Conservation (phyloP, 64 coral and sea anemone genomes). For the Trachythela sp. region DNA sequence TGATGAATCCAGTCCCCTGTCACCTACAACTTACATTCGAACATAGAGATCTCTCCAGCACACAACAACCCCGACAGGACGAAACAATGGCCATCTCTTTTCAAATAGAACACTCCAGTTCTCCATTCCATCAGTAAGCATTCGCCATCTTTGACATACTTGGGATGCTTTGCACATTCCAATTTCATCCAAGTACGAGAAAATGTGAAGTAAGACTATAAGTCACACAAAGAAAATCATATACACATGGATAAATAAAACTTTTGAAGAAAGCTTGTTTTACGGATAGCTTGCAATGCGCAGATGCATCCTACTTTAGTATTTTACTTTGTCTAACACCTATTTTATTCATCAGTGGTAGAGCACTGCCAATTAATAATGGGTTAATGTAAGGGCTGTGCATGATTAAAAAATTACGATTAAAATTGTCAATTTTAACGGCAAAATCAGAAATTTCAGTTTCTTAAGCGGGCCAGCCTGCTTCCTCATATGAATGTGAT, state of each 20-base stretch:
- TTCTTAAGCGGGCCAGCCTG: too few relatives aligned
- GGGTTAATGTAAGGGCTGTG: too few relatives aligned
- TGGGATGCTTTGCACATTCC: constrained; percentile 55
- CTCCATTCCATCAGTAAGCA: constrained; percentile 20
- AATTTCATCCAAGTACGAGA: constrained; percentile 69
- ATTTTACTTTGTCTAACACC: too few relatives aligned
- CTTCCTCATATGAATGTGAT: too few relatives aligned
- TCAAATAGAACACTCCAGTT: constrained; percentile 50
- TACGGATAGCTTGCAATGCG: neutral
- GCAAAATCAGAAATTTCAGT: too few relatives aligned
- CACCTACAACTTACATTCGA: constrained; percentile 43
- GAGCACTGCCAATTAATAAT: too few relatives aligned
- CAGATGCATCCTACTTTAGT: too few relatives aligned
- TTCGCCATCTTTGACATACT: constrained; percentile 56
- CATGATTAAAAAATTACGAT: too few relatives aligned
- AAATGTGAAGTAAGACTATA: constrained; percentile 59
- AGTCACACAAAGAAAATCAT: constrained; percentile 15
- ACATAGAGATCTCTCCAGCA: constrained; percentile 61
- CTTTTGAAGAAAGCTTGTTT: neutral
- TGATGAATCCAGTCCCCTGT: too few relatives aligned
- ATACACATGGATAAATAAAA: neutral
- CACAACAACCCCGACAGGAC: constrained; percentile 10
- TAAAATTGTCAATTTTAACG: too few relatives aligned
- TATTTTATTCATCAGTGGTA: too few relatives aligned
- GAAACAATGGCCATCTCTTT: constrained; percentile 56